A percentile compares a stretch with the other conserved stretches of the same genome.
Evolutionary conservation across 2,797 vertebrate species (phyloP).

Genomic region (Catamblyrhynchus diadema): DNA sequence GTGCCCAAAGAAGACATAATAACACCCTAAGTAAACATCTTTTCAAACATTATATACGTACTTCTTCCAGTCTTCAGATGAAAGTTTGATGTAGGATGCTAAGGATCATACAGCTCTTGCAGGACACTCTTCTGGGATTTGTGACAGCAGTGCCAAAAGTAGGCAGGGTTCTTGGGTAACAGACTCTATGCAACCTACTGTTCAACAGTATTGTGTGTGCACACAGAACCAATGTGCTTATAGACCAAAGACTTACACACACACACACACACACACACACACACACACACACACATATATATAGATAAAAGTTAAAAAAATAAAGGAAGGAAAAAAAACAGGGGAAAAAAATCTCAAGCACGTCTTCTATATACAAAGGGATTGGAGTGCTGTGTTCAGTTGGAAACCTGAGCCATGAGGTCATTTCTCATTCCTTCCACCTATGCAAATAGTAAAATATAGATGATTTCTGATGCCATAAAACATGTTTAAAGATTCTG

Average conservation of each 20-base stretch:
- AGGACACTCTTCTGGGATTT: neutral
- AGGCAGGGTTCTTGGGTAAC: neutral
- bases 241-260: conserved; percentile 60
- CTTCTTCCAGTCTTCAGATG: conserved; percentile 5
- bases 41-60: neutral
- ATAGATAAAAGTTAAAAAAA: neutral
- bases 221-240: conserved; percentile 23
- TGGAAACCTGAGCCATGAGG: conserved; percentile 14
- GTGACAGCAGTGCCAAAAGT: neutral
- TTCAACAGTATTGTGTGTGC: conserved; percentile 22
- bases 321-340: neutral
- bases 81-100: neutral
- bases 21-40: neutral
- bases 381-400: neutral
- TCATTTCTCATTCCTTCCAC: conserved; percentile 20
- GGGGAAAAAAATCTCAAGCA: neutral
- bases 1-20: neutral
- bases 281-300: neutral
- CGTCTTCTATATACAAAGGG: neutral
- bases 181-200: conserved; percentile 32
- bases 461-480: neutral
- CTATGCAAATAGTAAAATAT: conserved; percentile 49
- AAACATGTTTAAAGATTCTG: neutral
- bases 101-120: conserved; percentile 10
- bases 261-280: no score